Evolutionary conservation across 2,888 invertebrate species (phyloP).

Genomic region (Mesochorus sp.): DNA sequence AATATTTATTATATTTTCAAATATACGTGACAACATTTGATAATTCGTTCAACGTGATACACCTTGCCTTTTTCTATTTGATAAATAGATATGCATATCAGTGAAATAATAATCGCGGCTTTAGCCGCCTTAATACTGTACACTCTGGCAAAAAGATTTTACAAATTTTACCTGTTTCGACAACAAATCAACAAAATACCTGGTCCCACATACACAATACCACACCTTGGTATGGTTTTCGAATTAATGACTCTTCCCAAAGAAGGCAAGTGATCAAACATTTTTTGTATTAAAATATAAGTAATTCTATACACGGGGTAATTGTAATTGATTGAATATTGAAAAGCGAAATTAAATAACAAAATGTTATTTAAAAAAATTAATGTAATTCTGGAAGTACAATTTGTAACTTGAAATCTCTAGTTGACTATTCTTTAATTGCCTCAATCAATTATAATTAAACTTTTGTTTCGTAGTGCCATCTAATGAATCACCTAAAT

Average conservation of each 20-base stretch:
- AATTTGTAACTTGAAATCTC: too few relatives aligned
- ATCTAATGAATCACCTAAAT: too few relatives aligned
- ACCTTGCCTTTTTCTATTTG: neutral
- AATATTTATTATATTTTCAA: too few relatives aligned
- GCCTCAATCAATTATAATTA: too few relatives aligned
- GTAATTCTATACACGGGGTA: too few relatives aligned
- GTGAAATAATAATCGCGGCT: neutral
- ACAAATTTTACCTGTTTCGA: slow-evolving; percentile 49
- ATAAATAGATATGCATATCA: slow-evolving; percentile 2
- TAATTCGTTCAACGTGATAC: neutral
- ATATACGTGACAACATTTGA: too few relatives aligned
- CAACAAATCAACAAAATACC: slow-evolving; percentile 65
- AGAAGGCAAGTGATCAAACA: slow-evolving; percentile 62
- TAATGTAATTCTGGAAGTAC: too few relatives aligned
- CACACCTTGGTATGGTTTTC: slow-evolving; percentile 64
- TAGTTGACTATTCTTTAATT: too few relatives aligned
- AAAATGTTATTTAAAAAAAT: too few relatives aligned
- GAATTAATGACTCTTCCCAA: slow-evolving; percentile 46
- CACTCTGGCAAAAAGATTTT: slow-evolving; percentile 20
- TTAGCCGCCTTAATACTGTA: slow-evolving; percentile 15
- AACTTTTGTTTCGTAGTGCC: too few relatives aligned
- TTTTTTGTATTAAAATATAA: too few relatives aligned
- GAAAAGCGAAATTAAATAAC: neutral
- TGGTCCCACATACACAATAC: slow-evolving; percentile 64
- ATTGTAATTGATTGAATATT: neutral